Evolutionary conservation across 2,113 vertebrate species (phyloP).

Genomic region (Athene cunicularia): DNA sequence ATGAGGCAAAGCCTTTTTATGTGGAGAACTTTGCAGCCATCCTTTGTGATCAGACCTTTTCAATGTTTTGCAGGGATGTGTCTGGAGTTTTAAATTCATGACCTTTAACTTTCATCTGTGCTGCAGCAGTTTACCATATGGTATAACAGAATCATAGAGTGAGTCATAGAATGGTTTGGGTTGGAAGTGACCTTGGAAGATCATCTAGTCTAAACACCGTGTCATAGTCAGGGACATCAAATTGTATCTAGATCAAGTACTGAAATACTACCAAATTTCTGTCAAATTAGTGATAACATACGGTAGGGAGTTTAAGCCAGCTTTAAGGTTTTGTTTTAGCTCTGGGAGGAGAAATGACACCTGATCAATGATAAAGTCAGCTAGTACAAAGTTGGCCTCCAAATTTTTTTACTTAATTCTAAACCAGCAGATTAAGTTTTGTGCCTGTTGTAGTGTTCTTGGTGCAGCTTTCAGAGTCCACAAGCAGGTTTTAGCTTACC

Average conservation of each 20-base stretch:
- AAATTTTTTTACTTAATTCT: neutral
- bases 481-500: neutral
- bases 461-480: neutral
- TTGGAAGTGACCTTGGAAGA: neutral
- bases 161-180: neutral
- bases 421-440: neutral
- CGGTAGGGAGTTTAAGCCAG: neutral
- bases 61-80: neutral
- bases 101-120: neutral
- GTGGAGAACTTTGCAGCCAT: neutral
- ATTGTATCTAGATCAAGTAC: neutral
- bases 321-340: neutral
- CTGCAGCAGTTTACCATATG: neutral
- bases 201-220: fast-evolving
- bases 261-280: neutral
- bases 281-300: neutral
- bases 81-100: neutral
- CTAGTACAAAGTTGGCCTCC: neutral
- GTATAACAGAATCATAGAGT: neutral
- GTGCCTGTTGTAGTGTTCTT: neutral
- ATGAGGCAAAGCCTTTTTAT: neutral
- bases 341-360: neutral
- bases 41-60: neutral
- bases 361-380: neutral
- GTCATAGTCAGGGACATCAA: neutral